Evolutionary conservation across 2,797 vertebrate genomes (phyloP).

Genomic region (Megaceryle alcyon): DNA sequence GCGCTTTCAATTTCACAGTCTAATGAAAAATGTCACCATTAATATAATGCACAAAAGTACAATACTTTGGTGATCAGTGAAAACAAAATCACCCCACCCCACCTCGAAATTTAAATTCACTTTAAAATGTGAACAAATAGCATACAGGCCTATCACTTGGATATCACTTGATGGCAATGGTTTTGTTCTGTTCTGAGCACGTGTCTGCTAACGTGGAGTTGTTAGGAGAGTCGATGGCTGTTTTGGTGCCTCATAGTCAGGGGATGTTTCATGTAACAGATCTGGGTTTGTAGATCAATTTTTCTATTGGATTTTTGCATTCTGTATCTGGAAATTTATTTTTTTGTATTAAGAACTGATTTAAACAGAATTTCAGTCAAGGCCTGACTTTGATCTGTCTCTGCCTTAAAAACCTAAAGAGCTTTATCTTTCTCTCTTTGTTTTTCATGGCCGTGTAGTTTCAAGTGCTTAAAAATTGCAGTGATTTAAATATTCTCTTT

Average conservation of each 20-base stretch:
- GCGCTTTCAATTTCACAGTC: not conserved
- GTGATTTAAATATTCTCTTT: not conserved
- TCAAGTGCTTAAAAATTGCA: not conserved
- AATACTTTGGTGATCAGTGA: not conserved
- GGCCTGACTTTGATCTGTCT: not conserved
- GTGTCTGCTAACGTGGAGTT: not conserved
- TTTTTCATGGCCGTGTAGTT: not conserved
- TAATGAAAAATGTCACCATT: not conserved
- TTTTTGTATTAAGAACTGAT: constrained; percentile 26
- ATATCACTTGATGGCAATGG: not conserved
- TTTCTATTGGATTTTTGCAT: constrained; percentile 29
- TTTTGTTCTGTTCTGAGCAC: not conserved
- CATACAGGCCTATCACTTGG: not conserved
- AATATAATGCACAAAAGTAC: not conserved
- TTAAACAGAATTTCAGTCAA: constrained; percentile 6
- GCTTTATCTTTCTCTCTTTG: not conserved
- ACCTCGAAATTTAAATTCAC: not conserved
- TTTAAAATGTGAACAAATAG: not conserved
- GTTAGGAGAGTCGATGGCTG: not conserved
- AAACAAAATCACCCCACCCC: not conserved
- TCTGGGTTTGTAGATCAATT: not conserved
- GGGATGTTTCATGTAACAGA: not conserved
- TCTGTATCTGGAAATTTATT: constrained; percentile 30
- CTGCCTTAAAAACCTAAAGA: not conserved
- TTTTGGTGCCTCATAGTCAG: not conserved